Conservation (phyloP, 2,113 vertebrate species). For the Isurus oxyrinchus region DNA sequence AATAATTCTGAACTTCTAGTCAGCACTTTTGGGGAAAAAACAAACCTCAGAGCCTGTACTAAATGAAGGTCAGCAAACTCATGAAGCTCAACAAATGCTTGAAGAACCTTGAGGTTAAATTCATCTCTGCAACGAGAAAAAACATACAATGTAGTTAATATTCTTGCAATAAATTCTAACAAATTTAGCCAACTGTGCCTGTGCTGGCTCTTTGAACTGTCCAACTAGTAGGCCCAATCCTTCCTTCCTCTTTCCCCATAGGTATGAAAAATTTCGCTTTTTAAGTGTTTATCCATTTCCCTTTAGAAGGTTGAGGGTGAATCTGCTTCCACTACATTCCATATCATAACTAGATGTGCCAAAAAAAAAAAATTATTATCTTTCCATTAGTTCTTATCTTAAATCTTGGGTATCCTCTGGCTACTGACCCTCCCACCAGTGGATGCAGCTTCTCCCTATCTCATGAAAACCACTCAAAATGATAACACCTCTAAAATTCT, state of each 20-base stretch:
- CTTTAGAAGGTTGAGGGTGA: background rate
- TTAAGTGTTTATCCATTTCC: background rate
- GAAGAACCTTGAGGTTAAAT: conserved; percentile 96
- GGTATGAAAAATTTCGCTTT: background rate
- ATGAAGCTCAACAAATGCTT: conserved; percentile 95
- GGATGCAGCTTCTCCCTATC: background rate
- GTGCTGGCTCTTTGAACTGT: background rate
- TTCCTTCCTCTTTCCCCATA: background rate
- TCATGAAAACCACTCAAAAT: background rate
- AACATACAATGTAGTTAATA: background rate
- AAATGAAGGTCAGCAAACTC: conserved; percentile 98
- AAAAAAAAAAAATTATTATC: background rate
- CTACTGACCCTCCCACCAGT: background rate
- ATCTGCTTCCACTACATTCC: background rate
- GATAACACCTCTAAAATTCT: background rate
- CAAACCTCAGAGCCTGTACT: conserved; percentile 92
- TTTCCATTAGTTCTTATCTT: too few species aligned
- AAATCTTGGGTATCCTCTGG: too few species aligned
- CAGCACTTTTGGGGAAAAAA: background rate
- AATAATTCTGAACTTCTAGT: background rate
- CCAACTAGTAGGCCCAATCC: background rate
- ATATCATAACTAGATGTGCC: background rate
- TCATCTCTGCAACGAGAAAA: conserved; percentile 70
- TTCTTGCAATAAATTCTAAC: conserved; percentile 59
- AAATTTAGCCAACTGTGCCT: background rate